Base-by-base conservation (phyloP, 1,140 invertebrate species). In the Scaptomyza pallida region DNA sequence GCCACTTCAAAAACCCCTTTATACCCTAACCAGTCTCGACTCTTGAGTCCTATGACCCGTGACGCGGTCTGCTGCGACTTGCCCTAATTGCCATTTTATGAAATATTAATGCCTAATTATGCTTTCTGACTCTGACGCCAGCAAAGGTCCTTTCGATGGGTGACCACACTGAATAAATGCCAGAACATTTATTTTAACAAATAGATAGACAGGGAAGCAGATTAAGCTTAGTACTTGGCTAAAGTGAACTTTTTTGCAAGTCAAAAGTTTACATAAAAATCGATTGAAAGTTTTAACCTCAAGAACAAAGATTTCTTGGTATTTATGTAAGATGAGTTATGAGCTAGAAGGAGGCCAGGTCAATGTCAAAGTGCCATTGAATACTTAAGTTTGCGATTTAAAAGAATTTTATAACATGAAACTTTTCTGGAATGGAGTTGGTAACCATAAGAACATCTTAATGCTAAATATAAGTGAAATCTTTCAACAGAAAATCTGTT, bases 71-170 rank as follows among this genome's bases (percentile, higher is more conserved):
- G 6, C 6, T 44, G 12, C 44, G 23, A 5, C 33, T 17, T 37
- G 41, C 23, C 69, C 47, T 86, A 86, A 85, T 85, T 86, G 69
- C 68, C 77, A 65, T 80, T 86, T 75, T 70, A 85, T 85, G 73
- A 85, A 85, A 86, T 81, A 86, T 86, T 86, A 86, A 85, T 85
- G 81, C 70, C 77, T 86, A 85, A 85, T 85, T 85, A 86, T 78
- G 81, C 76, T 68, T 41, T 56, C 35, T 71, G 61, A 65, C 45
- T 44, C 51, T 23, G 35, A 57, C 13, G 9, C 16, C 19, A 21
- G 8, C 45, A 48, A 26, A 63, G 23, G 43, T 40, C 26, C 51
- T 65, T 65, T 40, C 8, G 54, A 13, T 5, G 23, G 23, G 13
- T 16, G 13, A 13, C 6, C 23, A 30, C 47, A 30, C 12, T 44